Conservation (phyloP, 2,113 vertebrate species). For the Cebus imitator region DNA sequence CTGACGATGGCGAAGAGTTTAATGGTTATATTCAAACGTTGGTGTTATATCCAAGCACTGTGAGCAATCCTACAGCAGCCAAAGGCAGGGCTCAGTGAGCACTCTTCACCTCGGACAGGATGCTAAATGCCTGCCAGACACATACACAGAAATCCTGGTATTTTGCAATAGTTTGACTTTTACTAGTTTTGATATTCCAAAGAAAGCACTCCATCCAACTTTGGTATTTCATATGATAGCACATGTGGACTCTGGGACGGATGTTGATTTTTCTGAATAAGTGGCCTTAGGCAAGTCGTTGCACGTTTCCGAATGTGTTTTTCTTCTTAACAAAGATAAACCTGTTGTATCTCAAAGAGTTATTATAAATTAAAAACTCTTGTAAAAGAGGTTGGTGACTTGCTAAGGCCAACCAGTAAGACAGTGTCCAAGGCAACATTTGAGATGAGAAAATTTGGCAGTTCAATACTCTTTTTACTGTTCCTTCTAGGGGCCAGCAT, state of each 20-base stretch:
- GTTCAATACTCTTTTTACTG: not conserved
- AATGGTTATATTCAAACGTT: not conserved
- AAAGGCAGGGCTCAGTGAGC: not conserved
- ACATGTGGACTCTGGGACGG: not conserved
- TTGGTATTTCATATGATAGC: not conserved
- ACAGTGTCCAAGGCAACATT: not conserved
- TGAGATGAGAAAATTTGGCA: not conserved
- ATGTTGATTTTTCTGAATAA: not conserved
- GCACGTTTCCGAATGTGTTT: not conserved
- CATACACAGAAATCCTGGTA: not conserved
- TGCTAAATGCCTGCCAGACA: not conserved
- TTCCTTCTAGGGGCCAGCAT: not conserved
- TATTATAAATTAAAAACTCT: not conserved
- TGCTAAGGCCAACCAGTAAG: not conserved
- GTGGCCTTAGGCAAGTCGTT: not conserved
- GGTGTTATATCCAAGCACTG: not conserved
- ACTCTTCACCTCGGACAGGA: not conserved
- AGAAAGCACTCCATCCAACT: not conserved
- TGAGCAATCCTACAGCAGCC: not conserved
- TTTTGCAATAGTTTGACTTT: constrained; percentile 8
- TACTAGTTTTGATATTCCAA: not conserved
- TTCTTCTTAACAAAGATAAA: not conserved
- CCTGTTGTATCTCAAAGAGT: not conserved
- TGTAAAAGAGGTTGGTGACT: not conserved
- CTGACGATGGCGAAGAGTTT: not conserved